A percentile compares a stretch with the other conserved stretches of the same genome.
phyloP scores from a whole-genome alignment of 2,888 invertebrate genomes.

The Mythimna vitellina region DNA sequence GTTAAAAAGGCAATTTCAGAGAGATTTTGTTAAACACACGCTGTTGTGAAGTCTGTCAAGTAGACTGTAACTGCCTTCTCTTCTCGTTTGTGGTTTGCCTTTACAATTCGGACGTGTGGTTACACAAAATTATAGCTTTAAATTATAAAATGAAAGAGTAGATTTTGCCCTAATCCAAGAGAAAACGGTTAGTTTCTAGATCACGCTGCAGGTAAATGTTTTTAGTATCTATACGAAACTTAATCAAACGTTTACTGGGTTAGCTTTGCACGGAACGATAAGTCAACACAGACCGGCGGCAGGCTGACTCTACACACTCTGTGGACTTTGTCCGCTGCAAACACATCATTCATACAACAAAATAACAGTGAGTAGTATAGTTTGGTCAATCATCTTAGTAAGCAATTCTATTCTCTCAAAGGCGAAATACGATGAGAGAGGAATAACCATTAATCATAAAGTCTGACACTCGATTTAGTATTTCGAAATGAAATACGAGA shows the following conservation, averaged over 20 bases:
- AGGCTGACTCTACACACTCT: not conserved
- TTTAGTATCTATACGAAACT: constrained; percentile 14
- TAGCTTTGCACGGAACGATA: constrained; percentile 4
- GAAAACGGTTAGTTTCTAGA: not conserved
- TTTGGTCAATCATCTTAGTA: constrained; percentile 13
- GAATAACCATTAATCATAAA: constrained; percentile 32
- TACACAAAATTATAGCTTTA: too few relatives aligned
- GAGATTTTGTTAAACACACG: not conserved
- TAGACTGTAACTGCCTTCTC: not conserved
- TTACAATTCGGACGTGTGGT: not conserved
- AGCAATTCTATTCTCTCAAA: not conserved
- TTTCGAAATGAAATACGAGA: constrained; percentile 44
- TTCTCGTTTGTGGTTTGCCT: not conserved
- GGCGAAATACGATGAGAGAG: not conserved
- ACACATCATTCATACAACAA: constrained; percentile 11
- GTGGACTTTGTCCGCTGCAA: constrained; percentile 2
- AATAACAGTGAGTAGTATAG: constrained; percentile 4
- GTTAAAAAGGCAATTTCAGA: not conserved
- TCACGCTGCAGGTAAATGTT: not conserved
- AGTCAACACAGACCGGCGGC: constrained; percentile 14
- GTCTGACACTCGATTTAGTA: constrained; percentile 36
- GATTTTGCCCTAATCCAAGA: too few relatives aligned
- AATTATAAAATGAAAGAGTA: too few relatives aligned
- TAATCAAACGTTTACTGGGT: constrained; percentile 9
- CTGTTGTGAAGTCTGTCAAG: not conserved